Base-by-base conservation (phyloP, 2,113 vertebrate species). In the Neolamprologus kungweensis region DNA sequence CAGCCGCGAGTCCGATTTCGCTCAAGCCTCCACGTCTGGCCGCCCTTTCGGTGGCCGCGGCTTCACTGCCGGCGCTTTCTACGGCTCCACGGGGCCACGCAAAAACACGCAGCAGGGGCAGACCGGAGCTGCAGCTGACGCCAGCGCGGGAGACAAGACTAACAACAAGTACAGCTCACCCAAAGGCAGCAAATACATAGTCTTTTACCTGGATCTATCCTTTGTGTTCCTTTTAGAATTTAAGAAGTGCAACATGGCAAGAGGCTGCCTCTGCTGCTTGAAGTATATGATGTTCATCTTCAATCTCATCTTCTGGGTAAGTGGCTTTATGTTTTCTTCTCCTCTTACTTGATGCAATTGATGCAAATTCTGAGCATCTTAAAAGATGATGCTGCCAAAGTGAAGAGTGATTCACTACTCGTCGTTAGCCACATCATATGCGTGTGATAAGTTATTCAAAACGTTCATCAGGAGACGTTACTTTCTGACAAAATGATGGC, bases 141-240 rank as follows among this genome's bases (percentile, higher is more conserved):
- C 88, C 86, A 73, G 93, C 42, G 53, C 90, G 2, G 94, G 78
- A 79, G 96, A 96, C 93, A 96, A 96, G 94, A 90, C 91, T 95
- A 95, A 96, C 87, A 97, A 97, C 95, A 98, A 98, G 95, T 97
- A 96, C 96, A 96, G 95, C 95, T 97, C 97, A 1, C 97, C 98
- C 91, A 98, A 97, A 95, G 97, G 98, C 96, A 98, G 98, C 98
- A 99, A 99, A 96, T 99, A 99, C 94, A 97, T 99, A 91, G 99
- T 99, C 92, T 99, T 99, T 99, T 99, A 99, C 96, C 97, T 99
- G 98, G 99, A 99, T 97, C 97, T 99, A 97, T 99, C 99, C 91
- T 99, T 99, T 99, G 98, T 99, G 97, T 99, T 99, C 97, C 98
- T 99, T 96, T 96, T 99, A 99, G 99, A 99, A 96, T 99, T 99